Evolutionary conservation across 2,888 invertebrate species (phyloP).

Genomic region (Papilio elwesi): DNA sequence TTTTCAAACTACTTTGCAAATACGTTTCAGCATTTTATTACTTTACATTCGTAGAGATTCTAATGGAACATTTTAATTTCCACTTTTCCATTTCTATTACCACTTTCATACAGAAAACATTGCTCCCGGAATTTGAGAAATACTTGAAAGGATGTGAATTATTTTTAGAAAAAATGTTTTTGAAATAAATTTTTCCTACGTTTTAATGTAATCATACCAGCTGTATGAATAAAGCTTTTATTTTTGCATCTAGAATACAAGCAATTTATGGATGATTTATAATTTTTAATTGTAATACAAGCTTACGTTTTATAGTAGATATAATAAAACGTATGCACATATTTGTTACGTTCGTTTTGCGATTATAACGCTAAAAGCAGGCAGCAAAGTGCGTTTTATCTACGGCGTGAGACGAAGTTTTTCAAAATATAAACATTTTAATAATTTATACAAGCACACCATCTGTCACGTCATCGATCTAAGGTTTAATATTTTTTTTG

Average conservation of each 20-base stretch:
- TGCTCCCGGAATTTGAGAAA: conserved; percentile 12
- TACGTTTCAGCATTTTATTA: conserved; percentile 32
- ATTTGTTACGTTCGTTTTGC: too few species aligned
- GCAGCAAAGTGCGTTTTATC: too few species aligned
- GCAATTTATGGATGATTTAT: background rate
- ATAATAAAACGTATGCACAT: too few species aligned
- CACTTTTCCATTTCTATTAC: conserved; percentile 19
- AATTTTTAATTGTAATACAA: too few species aligned
- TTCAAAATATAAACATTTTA: too few species aligned
- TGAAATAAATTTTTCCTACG: background rate
- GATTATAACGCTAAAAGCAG: too few species aligned
- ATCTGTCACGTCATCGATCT: too few species aligned
- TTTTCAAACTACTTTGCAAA: conserved; percentile 30
- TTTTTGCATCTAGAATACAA: background rate
- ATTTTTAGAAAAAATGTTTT: conserved; percentile 20
- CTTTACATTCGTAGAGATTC: conserved; percentile 26
- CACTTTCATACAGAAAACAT: conserved; percentile 15
- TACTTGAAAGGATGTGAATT: conserved; percentile 2
- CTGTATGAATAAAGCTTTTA: background rate
- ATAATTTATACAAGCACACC: too few species aligned
- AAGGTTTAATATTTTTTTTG: too few species aligned
- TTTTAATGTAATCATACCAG: background rate
- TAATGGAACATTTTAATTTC: conserved; percentile 36
- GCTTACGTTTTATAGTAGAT: too few species aligned
- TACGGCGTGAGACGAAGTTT: too few species aligned